Base-by-base conservation (phyloP, 2,113 vertebrate species). In the Andinoacara biseriatus region DNA sequence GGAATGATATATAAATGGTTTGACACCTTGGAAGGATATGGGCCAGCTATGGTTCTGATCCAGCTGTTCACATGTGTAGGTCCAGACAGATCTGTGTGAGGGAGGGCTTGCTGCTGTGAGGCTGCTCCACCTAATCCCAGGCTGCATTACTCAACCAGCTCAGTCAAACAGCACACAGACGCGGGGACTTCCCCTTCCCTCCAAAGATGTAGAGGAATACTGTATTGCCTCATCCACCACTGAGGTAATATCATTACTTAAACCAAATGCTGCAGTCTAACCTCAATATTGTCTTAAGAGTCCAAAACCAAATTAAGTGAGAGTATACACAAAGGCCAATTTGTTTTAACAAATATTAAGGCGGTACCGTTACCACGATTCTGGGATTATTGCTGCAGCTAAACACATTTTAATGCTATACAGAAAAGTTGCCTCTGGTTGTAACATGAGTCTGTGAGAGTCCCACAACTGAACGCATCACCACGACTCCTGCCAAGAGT, bases 81-180 rank as follows among this genome's bases (percentile, higher is more conserved):
- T 93, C 87, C 91, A 93, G 93, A 89, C 92, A 91, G 91, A 90
- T 87, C 90, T 65, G 91, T 88, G 90, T 85, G 92, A 94, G 92
- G 93, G 90, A 94, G 92, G 89, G 91, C 92, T 88, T 88, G 89
- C 91, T 93, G 92, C 93, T 90, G 90, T 82, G 93, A 94, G 89
- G 84, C 86, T 84, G 87, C 94, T 95, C 95, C 95, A 96, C 95
- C 95, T 94, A 95, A 93, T 96, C 95, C 95, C 95, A 89, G 91
- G 94, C 90, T 92, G 83, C 95, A 96, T 96, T 95, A 96, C 95
- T 95, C 94, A 96, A 86, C 90, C 79, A 52, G 86, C 90, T 88
- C 92, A 91, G 91, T 90, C 90, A 76, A 92, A 91, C 83, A 88
- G 91, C 93, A 81, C 90, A 91, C 87, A 95, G 93, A 91, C 89